Evolutionary conservation across 2,888 invertebrate genomes (phyloP).

Genomic region (Helobdella robusta): DNA sequence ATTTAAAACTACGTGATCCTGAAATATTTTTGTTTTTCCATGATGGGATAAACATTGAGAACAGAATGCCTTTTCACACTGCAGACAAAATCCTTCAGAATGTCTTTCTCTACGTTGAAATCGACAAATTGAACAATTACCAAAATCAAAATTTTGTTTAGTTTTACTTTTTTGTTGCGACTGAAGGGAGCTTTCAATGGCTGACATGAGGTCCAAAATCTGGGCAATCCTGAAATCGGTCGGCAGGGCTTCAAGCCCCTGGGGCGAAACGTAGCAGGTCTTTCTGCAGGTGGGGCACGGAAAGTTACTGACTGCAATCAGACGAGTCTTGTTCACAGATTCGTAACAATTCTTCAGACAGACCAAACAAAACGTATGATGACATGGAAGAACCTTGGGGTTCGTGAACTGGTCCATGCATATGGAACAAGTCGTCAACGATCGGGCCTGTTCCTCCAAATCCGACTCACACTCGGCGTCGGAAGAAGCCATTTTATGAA

Average conservation of each 20-base stretch:
- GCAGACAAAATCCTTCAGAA: conserved; percentile 25
- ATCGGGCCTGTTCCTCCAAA: conserved; percentile 23
- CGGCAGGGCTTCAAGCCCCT: conserved; percentile 26
- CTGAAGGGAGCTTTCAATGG: conserved; percentile 17
- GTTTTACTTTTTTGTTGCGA: conserved; percentile 7
- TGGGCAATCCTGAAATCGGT: conserved; percentile 31
- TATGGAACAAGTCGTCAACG: conserved; percentile 29
- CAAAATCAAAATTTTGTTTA: conserved; percentile 2
- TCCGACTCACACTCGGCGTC: conserved; percentile 7
- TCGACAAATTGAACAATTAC: conserved; percentile 21
- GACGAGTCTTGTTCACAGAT: conserved; percentile 21
- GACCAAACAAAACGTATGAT: conserved; percentile 31
- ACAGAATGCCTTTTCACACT: conserved; percentile 30
- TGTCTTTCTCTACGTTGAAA: conserved; percentile 7
- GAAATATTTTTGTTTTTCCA: conserved; percentile 21
- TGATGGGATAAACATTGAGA: conserved; percentile 24
- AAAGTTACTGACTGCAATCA: conserved; percentile 25
- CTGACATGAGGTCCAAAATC: conserved; percentile 27
- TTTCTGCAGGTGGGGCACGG: conserved; percentile 32
- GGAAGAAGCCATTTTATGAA: conserved; percentile 11
- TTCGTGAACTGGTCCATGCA: conserved; percentile 28
- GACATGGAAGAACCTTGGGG: conserved; percentile 32
- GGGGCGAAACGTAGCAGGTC: conserved; percentile 25
- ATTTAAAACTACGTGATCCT: conserved; percentile 23
- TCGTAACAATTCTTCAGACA: conserved; percentile 27